Conservation (phyloP, 2,888 invertebrate species). For the Spatulosminthurus flaviceps region DNA sequence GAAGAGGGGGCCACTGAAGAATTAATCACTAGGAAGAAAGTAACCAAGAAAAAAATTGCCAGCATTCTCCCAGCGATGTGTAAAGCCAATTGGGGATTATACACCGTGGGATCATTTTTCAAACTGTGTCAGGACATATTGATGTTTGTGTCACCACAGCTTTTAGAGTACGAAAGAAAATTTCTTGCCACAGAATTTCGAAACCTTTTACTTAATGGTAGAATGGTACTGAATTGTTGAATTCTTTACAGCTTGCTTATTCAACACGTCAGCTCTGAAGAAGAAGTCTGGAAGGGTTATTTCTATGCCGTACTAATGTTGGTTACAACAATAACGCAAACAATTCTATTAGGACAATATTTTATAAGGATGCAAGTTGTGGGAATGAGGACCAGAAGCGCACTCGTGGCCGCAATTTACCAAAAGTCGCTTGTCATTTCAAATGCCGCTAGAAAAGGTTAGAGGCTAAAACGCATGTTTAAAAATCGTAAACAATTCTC, state of each 20-base stretch:
- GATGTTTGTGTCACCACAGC: conserved; percentile 88
- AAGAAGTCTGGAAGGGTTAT: conserved; percentile 72
- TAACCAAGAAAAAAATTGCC: conserved; percentile 72
- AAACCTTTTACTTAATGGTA: no score
- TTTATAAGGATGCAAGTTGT: conserved; percentile 70
- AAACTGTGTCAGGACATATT: conserved; percentile 87
- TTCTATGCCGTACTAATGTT: conserved; percentile 70
- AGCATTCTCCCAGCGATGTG: conserved; percentile 86
- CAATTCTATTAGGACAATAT: conserved; percentile 71
- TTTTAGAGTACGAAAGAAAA: conserved; percentile 76
- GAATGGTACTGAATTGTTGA: no score
- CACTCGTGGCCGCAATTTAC: conserved; percentile 71
- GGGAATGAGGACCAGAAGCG: conserved; percentile 71
- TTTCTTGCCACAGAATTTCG: no score
- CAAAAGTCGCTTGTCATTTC: conserved; percentile 67
- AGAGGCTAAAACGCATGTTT: no score
- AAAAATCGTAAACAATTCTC: no score
- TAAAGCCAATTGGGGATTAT: conserved; percentile 83
- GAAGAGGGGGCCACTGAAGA: background rate
- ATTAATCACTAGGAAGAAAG: background rate
- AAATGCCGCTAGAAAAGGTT: conserved; percentile 57
- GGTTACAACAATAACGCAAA: conserved; percentile 68
- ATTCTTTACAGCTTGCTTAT: conserved; percentile 64
- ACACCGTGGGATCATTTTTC: conserved; percentile 83
- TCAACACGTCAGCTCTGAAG: conserved; percentile 64